Evolutionary conservation across 2,113 vertebrate species (phyloP).

Genomic region (Pterocles burchelli): DNA sequence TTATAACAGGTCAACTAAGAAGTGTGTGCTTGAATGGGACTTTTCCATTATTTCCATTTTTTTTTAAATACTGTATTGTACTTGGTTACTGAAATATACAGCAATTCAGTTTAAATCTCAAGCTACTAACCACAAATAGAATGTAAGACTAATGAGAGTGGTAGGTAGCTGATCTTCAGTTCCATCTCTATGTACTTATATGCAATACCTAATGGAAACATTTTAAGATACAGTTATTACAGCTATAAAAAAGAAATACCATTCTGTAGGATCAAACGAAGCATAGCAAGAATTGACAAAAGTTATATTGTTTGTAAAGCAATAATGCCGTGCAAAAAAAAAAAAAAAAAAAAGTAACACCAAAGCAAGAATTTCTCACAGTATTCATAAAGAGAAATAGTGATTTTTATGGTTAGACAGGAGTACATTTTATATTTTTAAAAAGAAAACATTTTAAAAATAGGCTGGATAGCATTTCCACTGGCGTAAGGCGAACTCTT

Average conservation of each 20-base stretch:
- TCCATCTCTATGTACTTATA: conserved; percentile 33
- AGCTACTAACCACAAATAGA: conserved; percentile 5
- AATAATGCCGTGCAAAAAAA: neutral
- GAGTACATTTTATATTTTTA: neutral
- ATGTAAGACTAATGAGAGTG: neutral
- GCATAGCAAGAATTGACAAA: neutral
- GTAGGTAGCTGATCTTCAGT: conserved; percentile 23
- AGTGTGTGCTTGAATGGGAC: conserved; percentile 14
- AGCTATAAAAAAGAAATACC: neutral
- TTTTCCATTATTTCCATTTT: neutral
- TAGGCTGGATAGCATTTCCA: neutral
- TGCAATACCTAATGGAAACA: conserved; percentile 27
- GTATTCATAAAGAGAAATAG: neutral
- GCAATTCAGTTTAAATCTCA: conserved; percentile 4
- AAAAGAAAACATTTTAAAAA: neutral
- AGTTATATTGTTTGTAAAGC: neutral
- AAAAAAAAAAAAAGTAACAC: neutral
- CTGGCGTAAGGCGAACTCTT: neutral
- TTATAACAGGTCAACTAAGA: neutral
- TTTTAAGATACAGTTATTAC: neutral
- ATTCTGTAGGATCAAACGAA: neutral
- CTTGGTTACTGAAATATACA: conserved; percentile 36
- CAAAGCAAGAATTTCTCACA: neutral
- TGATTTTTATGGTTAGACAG: neutral
- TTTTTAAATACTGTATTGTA: conserved; percentile 23